Evolutionary conservation across 2,113 vertebrate species (phyloP).

Genomic region (Callospermophilus lateralis): DNA sequence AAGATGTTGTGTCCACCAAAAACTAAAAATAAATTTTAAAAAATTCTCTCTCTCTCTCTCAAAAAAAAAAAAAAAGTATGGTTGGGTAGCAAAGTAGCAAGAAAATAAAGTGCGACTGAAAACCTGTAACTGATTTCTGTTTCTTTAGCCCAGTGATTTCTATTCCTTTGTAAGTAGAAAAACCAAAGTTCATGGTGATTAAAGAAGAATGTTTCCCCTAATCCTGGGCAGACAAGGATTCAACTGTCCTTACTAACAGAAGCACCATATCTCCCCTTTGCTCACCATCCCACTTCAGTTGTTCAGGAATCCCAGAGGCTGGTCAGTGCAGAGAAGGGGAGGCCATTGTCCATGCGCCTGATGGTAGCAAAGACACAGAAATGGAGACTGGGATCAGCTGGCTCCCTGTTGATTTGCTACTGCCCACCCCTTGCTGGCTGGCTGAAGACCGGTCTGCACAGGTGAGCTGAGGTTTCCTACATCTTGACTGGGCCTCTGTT

Average conservation of each 20-base stretch:
- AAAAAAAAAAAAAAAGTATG: neutral
- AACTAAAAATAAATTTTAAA: too few relatives aligned
- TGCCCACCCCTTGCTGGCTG: neutral
- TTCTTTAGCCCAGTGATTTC: neutral
- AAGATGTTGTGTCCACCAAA: too few relatives aligned
- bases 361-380: neutral
- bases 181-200: neutral
- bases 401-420: neutral
- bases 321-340: neutral
- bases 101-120: neutral
- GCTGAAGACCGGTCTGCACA: neutral
- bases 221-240: neutral
- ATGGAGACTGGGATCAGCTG: neutral
- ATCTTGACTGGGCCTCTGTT: neutral
- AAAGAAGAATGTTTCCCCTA: neutral
- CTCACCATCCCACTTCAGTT: neutral
- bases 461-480: neutral
- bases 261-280: neutral
- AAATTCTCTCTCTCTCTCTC: too few relatives aligned
- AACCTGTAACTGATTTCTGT: neutral
- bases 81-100: neutral
- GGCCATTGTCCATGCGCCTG: neutral
- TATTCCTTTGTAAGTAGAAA: constrained; percentile 3
- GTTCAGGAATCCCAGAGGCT: neutral
- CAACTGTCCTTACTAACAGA: neutral